A percentile compares a stretch with the other conserved stretches of the same genome.
Evolutionary conservation across 2,797 vertebrate species (phyloP).

Genomic region (Myioborus melanocephalus): DNA sequence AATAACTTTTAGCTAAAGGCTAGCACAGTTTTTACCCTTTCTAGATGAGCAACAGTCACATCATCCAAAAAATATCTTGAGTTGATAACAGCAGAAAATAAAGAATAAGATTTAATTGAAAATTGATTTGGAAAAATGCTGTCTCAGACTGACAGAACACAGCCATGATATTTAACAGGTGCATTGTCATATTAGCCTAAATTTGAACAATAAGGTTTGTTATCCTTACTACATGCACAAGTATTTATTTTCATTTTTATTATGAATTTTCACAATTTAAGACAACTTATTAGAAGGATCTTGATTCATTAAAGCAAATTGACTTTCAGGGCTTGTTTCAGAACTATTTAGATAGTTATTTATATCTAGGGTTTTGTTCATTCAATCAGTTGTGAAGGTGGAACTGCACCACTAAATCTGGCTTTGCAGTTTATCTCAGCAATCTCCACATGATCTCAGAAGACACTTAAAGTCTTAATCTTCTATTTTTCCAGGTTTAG

Average conservation of each 20-base stretch:
- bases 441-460: background rate
- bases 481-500: background rate
- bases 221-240: background rate
- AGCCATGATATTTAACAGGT: background rate
- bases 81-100: background rate
- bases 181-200: background rate
- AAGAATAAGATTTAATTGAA: background rate
- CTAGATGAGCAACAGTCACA: background rate
- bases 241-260: background rate
- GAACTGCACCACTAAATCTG: background rate
- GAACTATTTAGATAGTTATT: background rate
- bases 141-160: background rate
- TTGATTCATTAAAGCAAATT: background rate
- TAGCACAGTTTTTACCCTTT: background rate
- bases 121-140: background rate
- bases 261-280: background rate
- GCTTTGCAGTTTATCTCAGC: background rate
- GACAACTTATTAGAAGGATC: background rate
- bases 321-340: background rate
- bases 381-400: background rate
- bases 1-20: background rate
- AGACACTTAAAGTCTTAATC: background rate
- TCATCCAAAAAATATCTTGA: background rate
- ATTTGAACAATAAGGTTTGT: background rate
- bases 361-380: background rate